A percentile compares a stretch with the other conserved stretches of the same genome.
phyloP scores from a whole-genome alignment of 1,140 invertebrate genomes.

The Gonatopus flavifemur region DNA sequence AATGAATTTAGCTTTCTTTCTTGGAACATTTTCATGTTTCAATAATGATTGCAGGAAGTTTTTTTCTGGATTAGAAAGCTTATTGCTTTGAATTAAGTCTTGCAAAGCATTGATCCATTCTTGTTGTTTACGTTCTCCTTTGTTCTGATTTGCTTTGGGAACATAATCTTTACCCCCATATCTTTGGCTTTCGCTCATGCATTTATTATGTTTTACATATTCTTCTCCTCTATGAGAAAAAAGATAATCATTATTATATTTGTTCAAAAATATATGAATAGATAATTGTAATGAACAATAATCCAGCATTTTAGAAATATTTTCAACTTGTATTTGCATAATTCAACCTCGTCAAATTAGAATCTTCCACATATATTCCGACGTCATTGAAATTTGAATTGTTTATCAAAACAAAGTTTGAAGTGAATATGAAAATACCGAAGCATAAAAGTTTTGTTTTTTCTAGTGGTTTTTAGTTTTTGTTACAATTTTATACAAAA shows the following conservation, averaged over 20 bases:
- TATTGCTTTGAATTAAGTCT: constrained; percentile 68
- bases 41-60: constrained; percentile 72
- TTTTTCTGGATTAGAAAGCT: constrained; percentile 60
- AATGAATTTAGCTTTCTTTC: constrained; percentile 87
- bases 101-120: constrained; percentile 84
- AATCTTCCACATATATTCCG: no score
- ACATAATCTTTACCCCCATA: constrained; percentile 85
- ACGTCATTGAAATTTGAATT: no score
- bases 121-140: constrained; percentile 88
- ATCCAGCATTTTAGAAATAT: no score
- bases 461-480: no score
- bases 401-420: no score
- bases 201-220: constrained; percentile 85
- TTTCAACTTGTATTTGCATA: no score
- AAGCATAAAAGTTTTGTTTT: no score
- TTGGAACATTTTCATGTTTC: constrained; percentile 84
- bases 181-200: constrained; percentile 86
- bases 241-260: constrained; percentile 39
- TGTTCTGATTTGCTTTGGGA: constrained; percentile 72
- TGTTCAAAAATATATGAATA: no score
- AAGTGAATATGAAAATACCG: no score
- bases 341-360: no score
- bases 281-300: no score
- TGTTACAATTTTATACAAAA: no score
- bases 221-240: constrained; percentile 79